Conservation (phyloP, 1,140 invertebrate genomes). For the Neomicropteryx cornuta region DNA sequence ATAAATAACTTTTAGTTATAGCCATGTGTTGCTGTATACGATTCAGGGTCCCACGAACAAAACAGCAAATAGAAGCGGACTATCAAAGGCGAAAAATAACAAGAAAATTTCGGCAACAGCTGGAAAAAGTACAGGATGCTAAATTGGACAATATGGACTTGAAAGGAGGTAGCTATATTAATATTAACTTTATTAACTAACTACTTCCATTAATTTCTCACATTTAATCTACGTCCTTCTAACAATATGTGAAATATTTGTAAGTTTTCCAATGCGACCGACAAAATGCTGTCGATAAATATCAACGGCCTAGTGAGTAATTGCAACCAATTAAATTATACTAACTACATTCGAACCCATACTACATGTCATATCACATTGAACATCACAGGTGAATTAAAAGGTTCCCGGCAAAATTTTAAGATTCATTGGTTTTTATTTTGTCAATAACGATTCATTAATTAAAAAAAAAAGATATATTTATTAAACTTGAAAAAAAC, state of each 20-base stretch:
- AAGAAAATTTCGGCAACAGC: slow-evolving; percentile 65
- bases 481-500: too few relatives aligned
- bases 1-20: slow-evolving; percentile 44
- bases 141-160: slow-evolving; percentile 79
- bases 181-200: neutral
- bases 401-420: too few relatives aligned
- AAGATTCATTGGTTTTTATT: too few relatives aligned
- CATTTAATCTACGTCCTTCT: neutral
- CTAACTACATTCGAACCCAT: too few relatives aligned
- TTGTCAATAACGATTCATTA: too few relatives aligned
- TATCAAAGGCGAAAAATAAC: slow-evolving; percentile 74
- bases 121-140: slow-evolving; percentile 69
- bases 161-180: slow-evolving; percentile 50
- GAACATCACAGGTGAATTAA: too few relatives aligned
- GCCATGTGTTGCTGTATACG: slow-evolving; percentile 77
- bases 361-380: too few relatives aligned
- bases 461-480: too few relatives aligned
- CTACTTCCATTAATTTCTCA: neutral
- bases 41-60: slow-evolving; percentile 79
- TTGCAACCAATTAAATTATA: too few relatives aligned
- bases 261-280: too few relatives aligned
- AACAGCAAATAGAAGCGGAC: slow-evolving; percentile 88
- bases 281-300: too few relatives aligned
- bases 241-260: slow-evolving; percentile 1
- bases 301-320: too few relatives aligned